phyloP scores from a whole-genome alignment of 2,113 vertebrate species.

The Clarias gariepinus region DNA sequence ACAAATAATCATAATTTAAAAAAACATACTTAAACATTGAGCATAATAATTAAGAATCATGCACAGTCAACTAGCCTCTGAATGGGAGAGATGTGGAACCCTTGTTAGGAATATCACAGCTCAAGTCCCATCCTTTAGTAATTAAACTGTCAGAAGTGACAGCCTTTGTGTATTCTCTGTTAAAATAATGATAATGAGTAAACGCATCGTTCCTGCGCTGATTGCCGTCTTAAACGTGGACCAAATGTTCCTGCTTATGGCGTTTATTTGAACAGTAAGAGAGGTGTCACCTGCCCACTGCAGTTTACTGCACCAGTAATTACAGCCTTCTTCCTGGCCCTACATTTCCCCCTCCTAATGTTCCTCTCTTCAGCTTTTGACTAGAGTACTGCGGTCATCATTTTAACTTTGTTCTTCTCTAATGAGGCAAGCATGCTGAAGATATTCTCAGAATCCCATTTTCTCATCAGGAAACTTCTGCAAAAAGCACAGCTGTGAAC shows the following conservation, averaged over 20 bases:
- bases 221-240: constrained; percentile 21
- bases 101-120: constrained; percentile 13
- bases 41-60: not conserved
- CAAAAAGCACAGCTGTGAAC: not conserved
- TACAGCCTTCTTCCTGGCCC: constrained; percentile 7
- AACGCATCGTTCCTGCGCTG: constrained; percentile 4
- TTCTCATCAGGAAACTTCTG: not conserved
- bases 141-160: constrained; percentile 41
- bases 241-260: constrained; percentile 34
- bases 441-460: not conserved
- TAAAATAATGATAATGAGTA: constrained; percentile 34
- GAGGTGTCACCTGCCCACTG: constrained; percentile 35
- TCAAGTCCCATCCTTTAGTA: constrained; percentile 30
- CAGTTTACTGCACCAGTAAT: constrained; percentile 22
- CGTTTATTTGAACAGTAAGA: constrained; percentile 26
- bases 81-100: not conserved
- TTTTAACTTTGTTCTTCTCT: constrained; percentile 20
- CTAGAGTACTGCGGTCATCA: not conserved
- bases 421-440: constrained; percentile 12
- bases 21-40: not conserved
- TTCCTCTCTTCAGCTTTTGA: constrained; percentile 9
- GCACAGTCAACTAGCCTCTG: not conserved
- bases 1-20: not conserved
- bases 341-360: constrained; percentile 8
- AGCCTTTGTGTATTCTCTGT: constrained; percentile 36